These are phyloP conservation scores for Sacculina carcini DNA, from an alignment of 2,888 invertebrate genomes.

Conservation along the genomic window DNA sequence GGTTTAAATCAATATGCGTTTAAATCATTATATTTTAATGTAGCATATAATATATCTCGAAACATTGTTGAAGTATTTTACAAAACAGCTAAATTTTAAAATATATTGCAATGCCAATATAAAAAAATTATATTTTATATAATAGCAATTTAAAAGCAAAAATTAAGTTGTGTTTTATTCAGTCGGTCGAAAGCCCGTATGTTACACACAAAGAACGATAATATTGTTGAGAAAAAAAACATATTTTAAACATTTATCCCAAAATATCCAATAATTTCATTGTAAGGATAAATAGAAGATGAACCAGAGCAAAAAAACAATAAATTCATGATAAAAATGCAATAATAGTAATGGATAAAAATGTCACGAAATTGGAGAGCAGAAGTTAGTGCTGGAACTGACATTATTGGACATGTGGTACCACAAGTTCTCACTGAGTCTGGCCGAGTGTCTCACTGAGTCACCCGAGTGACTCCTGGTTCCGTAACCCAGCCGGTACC, in stretches of 20 bases:
- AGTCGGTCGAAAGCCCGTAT: too few relatives aligned
- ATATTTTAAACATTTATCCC: too few relatives aligned
- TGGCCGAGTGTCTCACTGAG: constrained; percentile 33
- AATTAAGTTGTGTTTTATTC: neutral
- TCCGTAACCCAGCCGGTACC: constrained; percentile 32
- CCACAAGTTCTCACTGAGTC: constrained; percentile 39
- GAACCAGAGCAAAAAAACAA: neutral
- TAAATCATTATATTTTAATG: too few relatives aligned
- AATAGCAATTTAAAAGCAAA: neutral
- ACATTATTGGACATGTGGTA: constrained; percentile 29
- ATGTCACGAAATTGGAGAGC: too few relatives aligned
- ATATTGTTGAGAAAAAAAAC: too few relatives aligned
- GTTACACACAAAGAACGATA: too few relatives aligned
- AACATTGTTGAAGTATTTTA: too few relatives aligned
- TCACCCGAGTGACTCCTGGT: constrained; percentile 34
- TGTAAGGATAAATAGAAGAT: neutral
- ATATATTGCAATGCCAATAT: neutral
- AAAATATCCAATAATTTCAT: neutral
- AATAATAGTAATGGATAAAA: too few relatives aligned
- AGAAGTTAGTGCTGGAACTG: too few relatives aligned
- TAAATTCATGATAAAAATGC: constrained; percentile 4
- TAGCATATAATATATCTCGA: too few relatives aligned
- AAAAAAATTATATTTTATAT: neutral
- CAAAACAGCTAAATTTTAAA: neutral
- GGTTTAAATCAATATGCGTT: too few relatives aligned